Conservation (phyloP, 1,140 invertebrate species). For the Drosophila parvula region DNA sequence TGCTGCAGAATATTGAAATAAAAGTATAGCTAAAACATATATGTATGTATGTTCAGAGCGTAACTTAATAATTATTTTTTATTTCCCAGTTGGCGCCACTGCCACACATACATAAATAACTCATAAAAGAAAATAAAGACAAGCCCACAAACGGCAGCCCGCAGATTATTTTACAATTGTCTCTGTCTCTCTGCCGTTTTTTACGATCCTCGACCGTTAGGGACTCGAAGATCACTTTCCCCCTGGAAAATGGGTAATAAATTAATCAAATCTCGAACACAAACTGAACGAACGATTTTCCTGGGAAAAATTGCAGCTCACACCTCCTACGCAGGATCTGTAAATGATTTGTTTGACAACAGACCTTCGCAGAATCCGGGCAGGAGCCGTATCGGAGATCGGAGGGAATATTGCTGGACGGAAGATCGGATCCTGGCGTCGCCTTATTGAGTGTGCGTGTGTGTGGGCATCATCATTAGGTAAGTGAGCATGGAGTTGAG, state of each 20-base stretch:
- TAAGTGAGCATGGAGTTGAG: slow-evolving; percentile 56
- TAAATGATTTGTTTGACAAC: slow-evolving; percentile 78
- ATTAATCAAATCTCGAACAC: slow-evolving; percentile 43
- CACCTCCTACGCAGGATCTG: slow-evolving; percentile 61
- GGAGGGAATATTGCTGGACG: slow-evolving; percentile 49
- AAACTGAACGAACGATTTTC: slow-evolving; percentile 42
- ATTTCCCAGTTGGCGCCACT: slow-evolving; percentile 35
- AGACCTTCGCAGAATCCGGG: slow-evolving; percentile 60
- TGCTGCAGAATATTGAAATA: not conserved
- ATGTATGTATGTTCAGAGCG: slow-evolving; percentile 5
- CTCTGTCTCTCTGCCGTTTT: slow-evolving; percentile 8
- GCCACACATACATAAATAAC: slow-evolving; percentile 46
- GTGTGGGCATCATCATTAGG: slow-evolving; percentile 62
- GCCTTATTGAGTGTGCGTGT: slow-evolving; percentile 38
- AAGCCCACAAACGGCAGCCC: slow-evolving; percentile 40
- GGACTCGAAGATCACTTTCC: slow-evolving; percentile 39
- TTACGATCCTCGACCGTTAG: slow-evolving; percentile 39
- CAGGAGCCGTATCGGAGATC: slow-evolving; percentile 37
- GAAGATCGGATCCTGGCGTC: slow-evolving; percentile 37
- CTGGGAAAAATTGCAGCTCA: slow-evolving; percentile 68
- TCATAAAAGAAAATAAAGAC: slow-evolving; percentile 31
- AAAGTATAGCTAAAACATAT: not conserved
- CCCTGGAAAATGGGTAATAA: slow-evolving; percentile 33
- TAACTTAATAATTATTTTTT: slow-evolving; percentile 18
- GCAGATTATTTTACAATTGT: slow-evolving; percentile 45